Evolutionary conservation across 2,888 invertebrate genomes (phyloP).

Genomic region (Conomelus anceps): DNA sequence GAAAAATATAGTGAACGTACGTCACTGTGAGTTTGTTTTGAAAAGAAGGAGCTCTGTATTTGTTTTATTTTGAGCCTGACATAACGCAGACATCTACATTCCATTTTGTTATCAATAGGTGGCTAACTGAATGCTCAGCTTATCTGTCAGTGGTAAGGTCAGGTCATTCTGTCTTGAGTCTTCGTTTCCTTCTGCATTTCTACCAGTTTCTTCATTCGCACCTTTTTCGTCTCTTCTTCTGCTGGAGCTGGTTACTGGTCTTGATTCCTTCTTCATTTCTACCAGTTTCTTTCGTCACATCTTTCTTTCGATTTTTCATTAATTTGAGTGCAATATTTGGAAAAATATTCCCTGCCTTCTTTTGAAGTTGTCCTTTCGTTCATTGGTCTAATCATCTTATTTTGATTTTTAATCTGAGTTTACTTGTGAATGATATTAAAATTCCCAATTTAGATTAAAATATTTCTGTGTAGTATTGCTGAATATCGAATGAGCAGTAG

Average conservation of each 20-base stretch:
- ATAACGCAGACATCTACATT: not conserved
- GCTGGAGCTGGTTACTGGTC: too few relatives aligned
- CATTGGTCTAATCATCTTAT: too few relatives aligned
- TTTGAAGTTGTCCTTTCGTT: too few relatives aligned
- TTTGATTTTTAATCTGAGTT: too few relatives aligned
- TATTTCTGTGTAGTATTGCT: too few relatives aligned
- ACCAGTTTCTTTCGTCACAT: not conserved
- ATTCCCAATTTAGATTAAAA: too few relatives aligned
- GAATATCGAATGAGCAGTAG: too few relatives aligned
- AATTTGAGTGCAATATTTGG: too few relatives aligned
- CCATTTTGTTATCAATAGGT: not conserved
- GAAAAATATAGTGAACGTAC: not conserved
- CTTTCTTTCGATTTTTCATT: not conserved
- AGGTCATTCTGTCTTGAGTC: not conserved
- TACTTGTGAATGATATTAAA: too few relatives aligned
- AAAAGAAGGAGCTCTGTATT: not conserved
- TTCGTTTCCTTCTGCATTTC: not conserved
- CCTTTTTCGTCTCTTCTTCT: not conserved
- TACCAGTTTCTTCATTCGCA: not conserved
- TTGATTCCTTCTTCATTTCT: not conserved
- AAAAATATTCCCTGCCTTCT: too few relatives aligned
- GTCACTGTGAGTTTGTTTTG: not conserved
- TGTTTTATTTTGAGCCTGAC: not conserved
- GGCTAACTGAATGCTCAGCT: not conserved
- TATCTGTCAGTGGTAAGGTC: not conserved